Evolutionary conservation across 2,113 vertebrate genomes (phyloP).

Genomic region (Hylia prasina): DNA sequence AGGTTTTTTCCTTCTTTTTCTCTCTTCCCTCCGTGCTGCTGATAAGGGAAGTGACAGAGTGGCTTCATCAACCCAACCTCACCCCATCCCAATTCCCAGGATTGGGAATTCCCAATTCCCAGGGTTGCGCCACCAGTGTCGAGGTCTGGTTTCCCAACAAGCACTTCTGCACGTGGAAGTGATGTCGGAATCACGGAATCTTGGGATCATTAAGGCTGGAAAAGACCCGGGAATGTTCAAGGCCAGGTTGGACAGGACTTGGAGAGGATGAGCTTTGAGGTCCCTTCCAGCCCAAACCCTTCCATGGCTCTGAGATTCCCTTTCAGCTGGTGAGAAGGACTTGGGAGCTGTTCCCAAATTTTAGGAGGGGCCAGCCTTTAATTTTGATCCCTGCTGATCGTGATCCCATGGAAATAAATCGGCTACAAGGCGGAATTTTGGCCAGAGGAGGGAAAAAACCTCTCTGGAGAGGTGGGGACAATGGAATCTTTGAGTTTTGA

Average conservation of each 20-base stretch:
- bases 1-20: not conserved
- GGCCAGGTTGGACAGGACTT: not conserved
- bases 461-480: not conserved
- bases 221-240: not conserved
- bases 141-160: not conserved
- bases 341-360: not conserved
- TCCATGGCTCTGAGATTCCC: not conserved
- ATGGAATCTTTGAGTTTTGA: not conserved
- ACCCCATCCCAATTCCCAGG: not conserved
- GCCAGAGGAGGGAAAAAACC: not conserved
- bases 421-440: not conserved
- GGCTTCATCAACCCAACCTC: not conserved
- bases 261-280: not conserved
- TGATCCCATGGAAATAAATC: not conserved
- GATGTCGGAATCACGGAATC: not conserved
- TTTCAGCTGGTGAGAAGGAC: not conserved
- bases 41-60: accelerated
- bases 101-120: no score
- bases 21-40: no score
- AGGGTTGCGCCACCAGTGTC: accelerated
- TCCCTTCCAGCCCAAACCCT: not conserved
- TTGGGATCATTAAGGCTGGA: not conserved
- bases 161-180: not conserved
- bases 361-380: not conserved
- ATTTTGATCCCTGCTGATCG: not conserved